phyloP scores from a whole-genome alignment of 2,888 invertebrate species.

The Ophraella communa region DNA sequence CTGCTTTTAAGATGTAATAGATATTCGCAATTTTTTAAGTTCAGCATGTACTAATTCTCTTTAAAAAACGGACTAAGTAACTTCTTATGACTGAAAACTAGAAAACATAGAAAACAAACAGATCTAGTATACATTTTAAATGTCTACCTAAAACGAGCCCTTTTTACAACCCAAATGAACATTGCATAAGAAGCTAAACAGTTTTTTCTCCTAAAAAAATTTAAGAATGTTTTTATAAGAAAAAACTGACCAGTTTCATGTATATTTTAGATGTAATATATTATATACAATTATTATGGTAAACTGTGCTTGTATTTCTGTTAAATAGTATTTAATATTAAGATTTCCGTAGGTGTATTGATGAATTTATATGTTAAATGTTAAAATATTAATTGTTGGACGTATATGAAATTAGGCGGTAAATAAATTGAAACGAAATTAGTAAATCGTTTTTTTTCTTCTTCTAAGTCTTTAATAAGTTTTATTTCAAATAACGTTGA shows the following conservation, averaged over 20 bases:
- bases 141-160: background rate
- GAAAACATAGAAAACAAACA: background rate
- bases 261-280: no score
- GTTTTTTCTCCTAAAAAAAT: no score
- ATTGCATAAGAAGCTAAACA: background rate
- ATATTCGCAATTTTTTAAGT: background rate
- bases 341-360: background rate
- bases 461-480: no score
- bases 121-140: background rate
- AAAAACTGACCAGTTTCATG: no score
- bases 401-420: background rate
- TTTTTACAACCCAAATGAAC: background rate
- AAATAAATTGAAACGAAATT: background rate
- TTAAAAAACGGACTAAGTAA: background rate
- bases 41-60: background rate
- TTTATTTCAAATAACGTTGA: background rate
- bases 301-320: background rate
- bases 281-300: background rate
- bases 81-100: slow-evolving; percentile 15
- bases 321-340: background rate
- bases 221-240: background rate
- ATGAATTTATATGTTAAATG: slow-evolving; percentile 1
- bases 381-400: background rate
- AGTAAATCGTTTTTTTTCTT: background rate
- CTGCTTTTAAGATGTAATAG: background rate